These are phyloP conservation scores for Sesamia inferens DNA, from an alignment of 2,888 invertebrate genomes.

Conservation along the genomic window DNA sequence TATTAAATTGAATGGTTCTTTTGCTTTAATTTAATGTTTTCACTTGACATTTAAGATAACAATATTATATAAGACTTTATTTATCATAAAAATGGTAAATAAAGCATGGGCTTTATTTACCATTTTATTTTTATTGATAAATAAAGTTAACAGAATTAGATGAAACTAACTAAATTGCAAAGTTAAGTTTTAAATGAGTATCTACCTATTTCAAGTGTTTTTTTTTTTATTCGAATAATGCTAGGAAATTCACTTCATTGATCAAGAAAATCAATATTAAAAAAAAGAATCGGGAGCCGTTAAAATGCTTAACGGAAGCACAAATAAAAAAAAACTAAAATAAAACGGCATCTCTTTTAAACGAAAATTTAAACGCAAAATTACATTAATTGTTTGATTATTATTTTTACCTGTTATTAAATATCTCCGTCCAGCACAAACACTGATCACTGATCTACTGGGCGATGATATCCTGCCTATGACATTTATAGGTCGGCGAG, in stretches of 20 bases:
- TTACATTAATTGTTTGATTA: not conserved
- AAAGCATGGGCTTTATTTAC: too few species aligned
- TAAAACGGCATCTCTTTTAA: not conserved
- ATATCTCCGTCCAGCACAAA: slow-evolving; percentile 74
- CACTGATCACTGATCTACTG: slow-evolving; percentile 80
- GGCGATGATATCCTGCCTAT: slow-evolving; percentile 74
- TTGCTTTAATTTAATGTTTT: too few species aligned
- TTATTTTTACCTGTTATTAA: slow-evolving; percentile 72
- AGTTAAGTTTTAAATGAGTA: not conserved
- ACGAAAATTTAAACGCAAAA: not conserved
- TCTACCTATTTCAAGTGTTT: too few species aligned
- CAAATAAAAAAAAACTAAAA: not conserved
- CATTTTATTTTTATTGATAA: too few species aligned
- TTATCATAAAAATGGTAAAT: not conserved
- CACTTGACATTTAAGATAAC: not conserved
- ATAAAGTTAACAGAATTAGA: too few species aligned
- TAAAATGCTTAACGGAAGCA: not conserved
- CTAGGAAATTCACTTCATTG: not conserved
- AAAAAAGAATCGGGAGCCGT: not conserved
- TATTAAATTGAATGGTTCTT: not conserved
- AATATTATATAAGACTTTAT: not conserved
- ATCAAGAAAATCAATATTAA: not conserved
- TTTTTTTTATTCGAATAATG: not conserved
- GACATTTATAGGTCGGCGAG: slow-evolving; percentile 86
- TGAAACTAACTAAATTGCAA: too few species aligned